Evolutionary conservation across 2,888 invertebrate species (phyloP).

Genomic region (Syrista parreyssii): DNA sequence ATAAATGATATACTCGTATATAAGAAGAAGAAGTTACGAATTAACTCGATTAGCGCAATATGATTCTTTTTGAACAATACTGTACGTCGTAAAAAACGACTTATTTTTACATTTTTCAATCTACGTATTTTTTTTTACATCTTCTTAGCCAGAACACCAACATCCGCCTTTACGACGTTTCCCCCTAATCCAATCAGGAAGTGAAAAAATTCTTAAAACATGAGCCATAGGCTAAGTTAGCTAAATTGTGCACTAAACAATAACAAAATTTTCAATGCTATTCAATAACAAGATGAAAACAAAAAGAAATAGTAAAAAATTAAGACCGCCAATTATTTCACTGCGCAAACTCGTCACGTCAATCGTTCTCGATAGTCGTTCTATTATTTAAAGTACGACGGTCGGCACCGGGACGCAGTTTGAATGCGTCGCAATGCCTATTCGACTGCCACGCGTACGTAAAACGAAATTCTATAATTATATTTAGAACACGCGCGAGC

Average conservation of each 20-base stretch:
- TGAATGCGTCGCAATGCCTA: conserved; percentile 1
- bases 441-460: conserved; percentile 18
- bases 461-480: conserved; percentile 57
- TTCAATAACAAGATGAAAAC: neutral
- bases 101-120: too few species aligned
- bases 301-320: neutral
- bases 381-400: neutral
- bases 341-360: neutral
- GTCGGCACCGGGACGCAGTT: conserved; percentile 3
- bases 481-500: conserved; percentile 32
- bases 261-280: neutral
- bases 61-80: too few species aligned
- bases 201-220: too few species aligned
- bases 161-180: too few species aligned
- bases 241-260: neutral
- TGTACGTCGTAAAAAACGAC: too few species aligned
- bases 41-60: too few species aligned
- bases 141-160: too few species aligned
- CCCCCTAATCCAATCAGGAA: too few species aligned
- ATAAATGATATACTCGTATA: too few species aligned
- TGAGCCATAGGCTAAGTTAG: neutral
- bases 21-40: too few species aligned
- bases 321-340: neutral
- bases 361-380: too few species aligned
- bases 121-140: too few species aligned